Percentiles rank a stretch among this genome's conserved stretches.
These are phyloP conservation scores for Geothlypis trichas DNA, from an alignment of 2,113 vertebrate genomes.

Conservation along the genomic window DNA sequence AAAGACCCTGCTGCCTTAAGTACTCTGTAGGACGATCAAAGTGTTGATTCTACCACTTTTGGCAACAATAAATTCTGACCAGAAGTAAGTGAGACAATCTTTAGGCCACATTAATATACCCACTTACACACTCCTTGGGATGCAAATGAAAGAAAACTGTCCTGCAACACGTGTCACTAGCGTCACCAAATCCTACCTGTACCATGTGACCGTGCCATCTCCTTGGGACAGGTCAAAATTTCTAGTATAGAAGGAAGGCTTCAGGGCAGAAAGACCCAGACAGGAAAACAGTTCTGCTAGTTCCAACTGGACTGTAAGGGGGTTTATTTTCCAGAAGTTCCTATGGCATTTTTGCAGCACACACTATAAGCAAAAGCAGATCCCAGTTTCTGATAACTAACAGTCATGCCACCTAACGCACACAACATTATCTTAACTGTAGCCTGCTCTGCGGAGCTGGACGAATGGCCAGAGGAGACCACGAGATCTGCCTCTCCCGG, in stretches of 20 bases:
- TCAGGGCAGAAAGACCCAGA: background rate
- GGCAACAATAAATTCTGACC: background rate
- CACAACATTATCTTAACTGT: background rate
- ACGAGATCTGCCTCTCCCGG: too few relatives aligned
- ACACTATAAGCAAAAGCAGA: background rate
- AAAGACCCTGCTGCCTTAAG: background rate
- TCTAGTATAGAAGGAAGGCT: background rate
- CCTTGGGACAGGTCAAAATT: too few relatives aligned
- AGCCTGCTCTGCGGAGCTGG: too few relatives aligned
- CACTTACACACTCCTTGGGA: too few relatives aligned
- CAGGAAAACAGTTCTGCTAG: background rate
- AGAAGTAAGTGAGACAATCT: background rate
- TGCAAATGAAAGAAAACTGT: background rate
- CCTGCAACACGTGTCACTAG: too few relatives aligned
- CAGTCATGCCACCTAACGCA: accelerated
- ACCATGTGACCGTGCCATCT: too few relatives aligned
- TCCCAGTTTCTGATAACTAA: background rate
- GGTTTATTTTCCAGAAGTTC: background rate
- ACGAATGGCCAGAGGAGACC: too few relatives aligned
- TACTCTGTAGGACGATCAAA: background rate
- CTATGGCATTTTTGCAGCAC: too few relatives aligned
- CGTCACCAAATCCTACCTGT: background rate
- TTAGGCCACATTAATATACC: too few relatives aligned
- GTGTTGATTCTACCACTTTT: background rate
- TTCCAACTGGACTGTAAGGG: background rate